phyloP scores from a whole-genome alignment of 2,797 vertebrate genomes.

The Pempheris klunzingeri region DNA sequence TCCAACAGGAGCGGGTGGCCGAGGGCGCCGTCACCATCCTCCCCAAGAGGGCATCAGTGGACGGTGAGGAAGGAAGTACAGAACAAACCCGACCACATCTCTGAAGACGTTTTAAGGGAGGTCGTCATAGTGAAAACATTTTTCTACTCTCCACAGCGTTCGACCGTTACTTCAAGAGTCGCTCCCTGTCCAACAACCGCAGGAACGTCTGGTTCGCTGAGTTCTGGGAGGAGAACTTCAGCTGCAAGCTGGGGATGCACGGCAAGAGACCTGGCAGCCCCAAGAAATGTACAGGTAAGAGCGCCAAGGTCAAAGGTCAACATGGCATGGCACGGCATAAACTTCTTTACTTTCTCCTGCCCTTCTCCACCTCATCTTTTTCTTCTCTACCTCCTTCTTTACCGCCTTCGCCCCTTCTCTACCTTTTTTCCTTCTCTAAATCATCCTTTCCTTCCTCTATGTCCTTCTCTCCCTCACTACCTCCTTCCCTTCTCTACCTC shows the following conservation, averaged over 20 bases:
- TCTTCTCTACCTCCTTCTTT: not conserved
- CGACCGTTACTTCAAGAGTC: conserved; percentile 96
- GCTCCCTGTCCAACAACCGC: conserved; percentile 96
- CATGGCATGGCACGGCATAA: too few species aligned
- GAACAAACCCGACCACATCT: not conserved
- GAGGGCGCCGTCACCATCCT: conserved; percentile 97
- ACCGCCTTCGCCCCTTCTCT: too few species aligned
- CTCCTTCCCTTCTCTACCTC: not conserved
- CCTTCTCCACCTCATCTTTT: not conserved
- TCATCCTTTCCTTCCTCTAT: not conserved
- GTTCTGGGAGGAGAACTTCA: conserved; percentile 98
- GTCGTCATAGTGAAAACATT: not conserved
- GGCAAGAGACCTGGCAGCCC: conserved; percentile 94
- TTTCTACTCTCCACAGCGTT: conserved; percentile 85
- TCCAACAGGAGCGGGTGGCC: conserved; percentile 93
- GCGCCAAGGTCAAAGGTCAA: conserved; percentile 14
- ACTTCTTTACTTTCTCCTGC: not conserved
- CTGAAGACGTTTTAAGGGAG: not conserved
- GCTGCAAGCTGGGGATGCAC: conserved; percentile 95
- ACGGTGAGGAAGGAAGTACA: conserved; percentile 84
- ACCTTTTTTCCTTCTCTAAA: too few species aligned
- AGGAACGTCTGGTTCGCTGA: conserved; percentile 98
- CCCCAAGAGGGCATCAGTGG: conserved; percentile 95
- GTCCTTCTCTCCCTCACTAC: not conserved
- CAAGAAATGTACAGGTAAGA: conserved; percentile 97